These are phyloP conservation scores for Agriopis marginaria DNA, from an alignment of 2,888 invertebrate genomes.

Conservation along the genomic window DNA sequence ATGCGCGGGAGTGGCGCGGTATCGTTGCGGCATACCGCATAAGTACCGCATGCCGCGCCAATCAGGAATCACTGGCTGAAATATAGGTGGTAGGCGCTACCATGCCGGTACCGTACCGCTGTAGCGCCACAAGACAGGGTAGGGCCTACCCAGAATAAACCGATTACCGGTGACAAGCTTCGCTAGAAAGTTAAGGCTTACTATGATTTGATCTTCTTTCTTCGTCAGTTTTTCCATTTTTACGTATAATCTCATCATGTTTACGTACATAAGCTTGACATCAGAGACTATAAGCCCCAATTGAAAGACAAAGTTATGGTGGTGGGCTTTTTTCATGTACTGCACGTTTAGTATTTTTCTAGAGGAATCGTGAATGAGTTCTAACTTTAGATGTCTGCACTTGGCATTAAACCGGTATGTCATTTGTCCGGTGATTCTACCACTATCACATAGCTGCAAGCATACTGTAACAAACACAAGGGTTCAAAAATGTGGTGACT, in stretches of 20 bases:
- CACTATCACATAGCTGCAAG: not conserved
- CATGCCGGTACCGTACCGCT: too few species aligned
- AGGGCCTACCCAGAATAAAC: too few species aligned
- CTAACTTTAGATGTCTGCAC: not conserved
- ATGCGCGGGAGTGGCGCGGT: too few species aligned
- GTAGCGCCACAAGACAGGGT: too few species aligned
- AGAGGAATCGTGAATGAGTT: not conserved
- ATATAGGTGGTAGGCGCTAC: too few species aligned
- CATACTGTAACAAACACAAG: not conserved
- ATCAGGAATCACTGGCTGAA: too few species aligned
- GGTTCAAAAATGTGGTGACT: not conserved
- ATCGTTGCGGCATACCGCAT: too few species aligned
- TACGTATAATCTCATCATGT: not conserved
- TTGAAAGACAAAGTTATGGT: not conserved
- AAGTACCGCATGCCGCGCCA: too few species aligned
- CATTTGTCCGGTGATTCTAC: not conserved
- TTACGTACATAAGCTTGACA: not conserved
- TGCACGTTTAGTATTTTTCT: not conserved
- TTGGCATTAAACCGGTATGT: not conserved
- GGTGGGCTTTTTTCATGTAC: not conserved
- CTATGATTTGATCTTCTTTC: not conserved
- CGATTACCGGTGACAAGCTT: too few species aligned
- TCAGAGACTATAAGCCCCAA: not conserved
- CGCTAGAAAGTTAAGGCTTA: not conserved
- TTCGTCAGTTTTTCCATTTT: not conserved